Evolutionary conservation across 2,888 invertebrate genomes (phyloP).

Genomic region (Erebia epiphron): DNA sequence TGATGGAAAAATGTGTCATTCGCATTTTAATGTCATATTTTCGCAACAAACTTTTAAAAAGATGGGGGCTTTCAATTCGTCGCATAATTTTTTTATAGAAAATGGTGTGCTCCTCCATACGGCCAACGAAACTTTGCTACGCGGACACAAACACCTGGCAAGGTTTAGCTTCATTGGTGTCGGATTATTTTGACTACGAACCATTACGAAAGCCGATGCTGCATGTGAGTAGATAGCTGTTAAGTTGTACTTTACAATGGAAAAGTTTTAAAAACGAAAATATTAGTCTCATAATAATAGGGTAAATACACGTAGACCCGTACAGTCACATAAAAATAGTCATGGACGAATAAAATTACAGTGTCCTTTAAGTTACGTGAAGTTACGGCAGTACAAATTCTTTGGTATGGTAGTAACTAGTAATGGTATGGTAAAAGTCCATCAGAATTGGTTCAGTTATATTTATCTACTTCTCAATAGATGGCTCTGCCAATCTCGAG

Average conservation of each 20-base stretch:
- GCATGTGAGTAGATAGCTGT: conserved; percentile 83
- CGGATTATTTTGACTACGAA: conserved; percentile 90
- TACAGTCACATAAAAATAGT: too few species aligned
- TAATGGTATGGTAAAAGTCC: too few species aligned
- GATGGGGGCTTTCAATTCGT: too few species aligned
- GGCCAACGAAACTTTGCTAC: conserved; percentile 89
- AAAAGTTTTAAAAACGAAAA: neutral
- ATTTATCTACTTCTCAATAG: conserved; percentile 40
- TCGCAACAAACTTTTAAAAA: conserved; percentile 10
- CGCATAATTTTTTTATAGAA: conserved; percentile 82
- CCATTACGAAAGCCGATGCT: conserved; percentile 85
- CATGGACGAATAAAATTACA: too few species aligned
- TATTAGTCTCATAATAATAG: too few species aligned
- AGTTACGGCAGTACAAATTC: too few species aligned
- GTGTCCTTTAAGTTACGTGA: too few species aligned
- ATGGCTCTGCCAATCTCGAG: conserved; percentile 46
- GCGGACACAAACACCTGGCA: conserved; percentile 88
- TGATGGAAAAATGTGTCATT: neutral
- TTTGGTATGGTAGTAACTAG: too few species aligned
- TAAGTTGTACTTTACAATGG: conserved; percentile 26
- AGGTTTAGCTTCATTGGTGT: conserved; percentile 88
- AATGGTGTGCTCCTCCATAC: conserved; percentile 93
- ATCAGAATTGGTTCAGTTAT: neutral
- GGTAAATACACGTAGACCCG: too few species aligned
- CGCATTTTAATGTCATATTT: conserved; percentile 2